Base-by-base conservation (phyloP, 2,888 invertebrate genomes). In the Molorchus minor region DNA sequence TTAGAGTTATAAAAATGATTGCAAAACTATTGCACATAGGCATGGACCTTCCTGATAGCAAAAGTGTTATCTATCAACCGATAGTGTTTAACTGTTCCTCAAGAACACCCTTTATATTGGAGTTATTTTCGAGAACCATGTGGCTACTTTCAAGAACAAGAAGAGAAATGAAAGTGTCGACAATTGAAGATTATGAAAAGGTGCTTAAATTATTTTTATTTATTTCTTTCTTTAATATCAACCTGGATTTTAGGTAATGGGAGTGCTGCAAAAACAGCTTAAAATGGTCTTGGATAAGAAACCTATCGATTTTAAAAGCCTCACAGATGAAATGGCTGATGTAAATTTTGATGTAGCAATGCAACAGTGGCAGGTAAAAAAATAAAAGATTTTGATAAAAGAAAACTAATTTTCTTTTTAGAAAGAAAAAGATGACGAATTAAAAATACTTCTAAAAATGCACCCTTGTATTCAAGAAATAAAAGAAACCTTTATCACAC, bases 91-190 rank as follows among this genome's bases (percentile, higher is more conserved):
- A 72, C 33, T 72, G 73, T 13, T 68, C 73, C 3, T 67, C 73
- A 2, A 72, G 71, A 53, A 69, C 63, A 3, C 75, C 77, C 8
- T 79, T 79, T 61, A 74, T 80, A 40, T 70, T 74, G 45, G 80
- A 80, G 63, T 65, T 80, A 15, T 80, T 79, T 66, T 77, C 77
- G 0, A 67, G 79, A 54, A 74, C 76, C 0, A 78, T 80, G 78
- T 79, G 77, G 77, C 62, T 79, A 12, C 58, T 80, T 30, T 79
- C 79, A 1, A 76, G 75, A 62, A 80, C 79, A 0, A 71, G 79
- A 62, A 67, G 76, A 35, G 80, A 80, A 65, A 80, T 80, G 80
- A 78, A 75, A 65, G 79, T 77, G 8, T 76, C 72, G 8, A 75
- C 74, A 3, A 64, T 72, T 3, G 71, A 70, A 4, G 80, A 80